Base-by-base conservation (phyloP, 2,797 vertebrate species). In the Siniperca undulata region DNA sequence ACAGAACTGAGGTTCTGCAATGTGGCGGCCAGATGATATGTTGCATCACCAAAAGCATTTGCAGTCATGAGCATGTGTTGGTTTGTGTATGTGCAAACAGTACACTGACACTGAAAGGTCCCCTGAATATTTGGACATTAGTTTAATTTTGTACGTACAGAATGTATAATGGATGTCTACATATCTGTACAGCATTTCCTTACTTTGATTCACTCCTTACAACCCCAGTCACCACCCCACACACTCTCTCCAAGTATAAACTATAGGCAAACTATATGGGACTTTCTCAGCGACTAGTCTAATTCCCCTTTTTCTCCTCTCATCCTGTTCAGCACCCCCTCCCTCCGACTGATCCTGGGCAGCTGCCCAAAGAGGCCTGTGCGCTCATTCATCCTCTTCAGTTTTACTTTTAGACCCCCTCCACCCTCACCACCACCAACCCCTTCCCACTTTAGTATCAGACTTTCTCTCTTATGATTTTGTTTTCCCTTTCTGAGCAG, bases 361-460 rank as follows among this genome's bases (percentile, higher is more conserved):
- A 80, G 74, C 70, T 64, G 74, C 94, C 95, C 95, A 96, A 72
- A 83, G 69, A 82, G 80, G 64, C 74, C 89, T 17, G 50, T 91
- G 61, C 34, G 7, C 85, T 93, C 92, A 91, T 95, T 94, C 89
- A 72, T 94, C 91, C 93, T 93, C 80, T 87, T 89, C 90, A 90
- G 68, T 91, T 87, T 91, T 94, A 90, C 87, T 90, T 76, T 89
- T 69, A 85, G 65, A 80, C 76, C 86, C 70, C 69, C 76, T 59
- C 44, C 71, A 55, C 65, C 81, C 70, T 74, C 85, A 72, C 24
- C 71, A 67, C 64, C 81, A 77, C 34, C 56, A 40, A 52, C 66
- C 79, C 30, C 22, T 36, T 65, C 62, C 68, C 75, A 22, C 65
- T 74, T 11, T 42, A 71, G 36, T 72, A 76, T 72, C 66, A 61